phyloP scores from a whole-genome alignment of 2,888 invertebrate species.

The Sarcophaga caerulescens region DNA sequence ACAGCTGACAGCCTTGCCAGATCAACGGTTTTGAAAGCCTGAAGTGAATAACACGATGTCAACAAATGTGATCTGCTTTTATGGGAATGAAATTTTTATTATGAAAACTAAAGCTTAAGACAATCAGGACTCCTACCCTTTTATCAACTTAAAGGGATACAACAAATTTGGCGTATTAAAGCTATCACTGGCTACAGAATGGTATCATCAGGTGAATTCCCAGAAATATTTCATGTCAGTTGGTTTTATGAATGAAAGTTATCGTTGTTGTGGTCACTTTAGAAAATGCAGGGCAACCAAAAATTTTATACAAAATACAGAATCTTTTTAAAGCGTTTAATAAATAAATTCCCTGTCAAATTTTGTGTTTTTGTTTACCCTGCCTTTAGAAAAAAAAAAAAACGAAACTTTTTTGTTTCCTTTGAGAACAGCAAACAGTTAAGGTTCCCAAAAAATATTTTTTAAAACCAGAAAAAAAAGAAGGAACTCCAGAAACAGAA shows the following conservation, averaged over 20 bases:
- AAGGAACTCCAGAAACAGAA: slow-evolving; percentile 32
- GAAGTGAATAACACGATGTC: too few relatives aligned
- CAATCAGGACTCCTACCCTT: too few relatives aligned
- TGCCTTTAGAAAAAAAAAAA: not conserved
- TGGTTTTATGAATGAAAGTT: not conserved
- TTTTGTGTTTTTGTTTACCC: not conserved
- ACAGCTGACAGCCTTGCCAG: too few relatives aligned
- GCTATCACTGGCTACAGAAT: too few relatives aligned
- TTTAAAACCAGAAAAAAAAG: not conserved
- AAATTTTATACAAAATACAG: too few relatives aligned
- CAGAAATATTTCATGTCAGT: not conserved
- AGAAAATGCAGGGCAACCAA: not conserved
- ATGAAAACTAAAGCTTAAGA: too few relatives aligned
- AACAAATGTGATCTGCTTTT: too few relatives aligned
- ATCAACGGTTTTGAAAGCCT: too few relatives aligned
- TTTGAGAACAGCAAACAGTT: not conserved
- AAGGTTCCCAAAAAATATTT: not conserved
- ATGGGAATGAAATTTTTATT: too few relatives aligned
- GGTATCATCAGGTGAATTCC: not conserved
- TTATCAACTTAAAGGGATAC: too few relatives aligned
- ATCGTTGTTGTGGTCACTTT: not conserved
- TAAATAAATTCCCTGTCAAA: not conserved
- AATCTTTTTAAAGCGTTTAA: not conserved
- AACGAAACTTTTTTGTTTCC: not conserved
- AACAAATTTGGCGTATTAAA: too few relatives aligned